A percentile compares a stretch with the other conserved stretches of the same genome.
These are phyloP conservation scores for Griposia aprilina DNA, from an alignment of 2,888 invertebrate genomes.

Conservation along the genomic window DNA sequence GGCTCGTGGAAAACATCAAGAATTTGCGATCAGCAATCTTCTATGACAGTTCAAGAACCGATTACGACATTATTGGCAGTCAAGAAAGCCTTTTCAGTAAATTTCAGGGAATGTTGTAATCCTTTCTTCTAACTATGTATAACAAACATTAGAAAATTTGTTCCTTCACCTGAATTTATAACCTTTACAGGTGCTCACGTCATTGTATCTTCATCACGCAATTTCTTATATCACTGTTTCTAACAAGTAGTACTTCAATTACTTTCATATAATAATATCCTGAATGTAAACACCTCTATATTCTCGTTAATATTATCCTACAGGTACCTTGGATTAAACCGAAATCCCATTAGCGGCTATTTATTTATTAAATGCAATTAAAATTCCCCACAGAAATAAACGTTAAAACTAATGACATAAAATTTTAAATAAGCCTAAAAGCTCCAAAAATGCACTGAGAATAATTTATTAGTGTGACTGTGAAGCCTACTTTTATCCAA, in stretches of 20 bases:
- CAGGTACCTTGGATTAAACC: background rate
- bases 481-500: too few relatives aligned
- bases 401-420: background rate
- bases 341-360: conserved; percentile 1
- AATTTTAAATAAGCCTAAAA: conserved; percentile 7
- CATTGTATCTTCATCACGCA: background rate
- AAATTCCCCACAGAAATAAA: background rate
- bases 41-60: background rate
- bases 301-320: background rate
- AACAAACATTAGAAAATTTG: background rate
- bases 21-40: too few relatives aligned
- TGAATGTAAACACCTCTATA: background rate
- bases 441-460: conserved; percentile 3
- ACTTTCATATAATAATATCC: background rate
- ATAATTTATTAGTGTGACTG: background rate
- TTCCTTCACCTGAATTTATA: background rate
- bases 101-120: background rate
- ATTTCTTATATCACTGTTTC: background rate
- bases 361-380: conserved; percentile 1
- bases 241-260: background rate
- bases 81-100: background rate
- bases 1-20: background rate
- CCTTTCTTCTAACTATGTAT: background rate
- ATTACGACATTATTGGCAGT: background rate
- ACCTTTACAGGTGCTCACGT: background rate